Conservation (phyloP, 2,797 vertebrate genomes). For the Acrocephalus scirpaceus region DNA sequence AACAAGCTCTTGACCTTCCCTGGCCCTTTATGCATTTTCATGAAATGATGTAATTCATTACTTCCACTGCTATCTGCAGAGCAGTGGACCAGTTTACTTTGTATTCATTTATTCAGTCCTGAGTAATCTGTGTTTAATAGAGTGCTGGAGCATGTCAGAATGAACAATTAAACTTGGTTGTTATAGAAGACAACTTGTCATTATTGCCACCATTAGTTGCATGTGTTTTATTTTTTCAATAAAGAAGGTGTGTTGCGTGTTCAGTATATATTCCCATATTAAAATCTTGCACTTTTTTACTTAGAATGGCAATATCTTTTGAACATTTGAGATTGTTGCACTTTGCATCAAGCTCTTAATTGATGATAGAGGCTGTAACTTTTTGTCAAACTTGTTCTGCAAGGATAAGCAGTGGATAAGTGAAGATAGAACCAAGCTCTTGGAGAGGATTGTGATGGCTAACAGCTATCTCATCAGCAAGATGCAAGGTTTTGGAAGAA, state of each 20-base stretch:
- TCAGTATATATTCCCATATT: background rate
- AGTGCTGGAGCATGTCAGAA: constrained; percentile 66
- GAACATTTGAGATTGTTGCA: background rate
- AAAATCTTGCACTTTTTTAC: background rate
- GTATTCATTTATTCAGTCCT: constrained; percentile 75
- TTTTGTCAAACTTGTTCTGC: background rate
- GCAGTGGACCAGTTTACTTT: constrained; percentile 37
- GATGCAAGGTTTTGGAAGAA: background rate
- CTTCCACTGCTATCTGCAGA: constrained; percentile 49
- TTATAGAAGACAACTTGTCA: constrained; percentile 63
- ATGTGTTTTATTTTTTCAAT: constrained; percentile 62
- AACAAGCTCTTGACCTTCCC: constrained; percentile 61
- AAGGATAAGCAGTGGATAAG: background rate
- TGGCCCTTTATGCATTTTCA: constrained; percentile 47
- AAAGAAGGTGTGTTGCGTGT: constrained; percentile 19
- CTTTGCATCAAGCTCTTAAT: background rate
- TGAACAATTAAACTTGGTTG: constrained; percentile 75
- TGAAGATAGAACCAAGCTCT: background rate
- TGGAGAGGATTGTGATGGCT: background rate
- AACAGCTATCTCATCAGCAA: background rate
- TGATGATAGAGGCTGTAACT: background rate
- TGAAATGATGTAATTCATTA: constrained; percentile 63
- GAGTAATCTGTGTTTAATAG: constrained; percentile 75
- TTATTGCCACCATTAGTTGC: constrained; percentile 52
- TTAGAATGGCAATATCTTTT: background rate